Percentiles rank a stretch among this genome's conserved stretches.
phyloP scores from a whole-genome alignment of 2,797 vertebrate species.

The Peromyscus eremicus region DNA sequence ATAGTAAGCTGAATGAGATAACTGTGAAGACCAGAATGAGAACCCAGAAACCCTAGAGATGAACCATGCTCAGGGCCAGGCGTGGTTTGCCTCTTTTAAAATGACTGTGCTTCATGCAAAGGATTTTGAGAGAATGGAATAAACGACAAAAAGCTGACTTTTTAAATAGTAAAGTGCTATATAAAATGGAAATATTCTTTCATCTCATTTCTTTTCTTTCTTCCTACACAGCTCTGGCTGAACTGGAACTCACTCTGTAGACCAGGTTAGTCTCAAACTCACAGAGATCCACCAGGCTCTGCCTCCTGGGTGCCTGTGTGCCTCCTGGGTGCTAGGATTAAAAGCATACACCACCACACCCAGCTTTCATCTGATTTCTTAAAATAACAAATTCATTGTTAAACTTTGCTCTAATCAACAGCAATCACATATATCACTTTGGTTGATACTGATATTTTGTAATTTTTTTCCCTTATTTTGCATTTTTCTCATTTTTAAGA shows the following conservation, averaged over 20 bases:
- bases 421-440: not conserved
- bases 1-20: not conserved
- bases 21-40: not conserved
- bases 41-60: not conserved
- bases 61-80: not conserved
- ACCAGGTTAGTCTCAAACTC: not conserved
- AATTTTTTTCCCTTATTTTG: not conserved
- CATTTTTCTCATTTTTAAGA: slow-evolving; percentile 33
- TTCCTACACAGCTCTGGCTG: not conserved
- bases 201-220: not conserved
- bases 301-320: not conserved
- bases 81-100: slow-evolving; percentile 5
- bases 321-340: not conserved
- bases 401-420: slow-evolving; percentile 12
- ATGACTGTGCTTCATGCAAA: slow-evolving; percentile 2
- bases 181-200: slow-evolving; percentile 10
- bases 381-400: slow-evolving; percentile 44
- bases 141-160: slow-evolving; percentile 4
- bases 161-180: slow-evolving; percentile 15
- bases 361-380: slow-evolving; percentile 12
- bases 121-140: slow-evolving; percentile 26
- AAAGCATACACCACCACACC: not conserved
- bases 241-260: not conserved
- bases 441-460: not conserved
- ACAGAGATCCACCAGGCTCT: not conserved